Evolutionary conservation across 2,113 vertebrate species (phyloP).

Genomic region (Copsychus sechellarum): DNA sequence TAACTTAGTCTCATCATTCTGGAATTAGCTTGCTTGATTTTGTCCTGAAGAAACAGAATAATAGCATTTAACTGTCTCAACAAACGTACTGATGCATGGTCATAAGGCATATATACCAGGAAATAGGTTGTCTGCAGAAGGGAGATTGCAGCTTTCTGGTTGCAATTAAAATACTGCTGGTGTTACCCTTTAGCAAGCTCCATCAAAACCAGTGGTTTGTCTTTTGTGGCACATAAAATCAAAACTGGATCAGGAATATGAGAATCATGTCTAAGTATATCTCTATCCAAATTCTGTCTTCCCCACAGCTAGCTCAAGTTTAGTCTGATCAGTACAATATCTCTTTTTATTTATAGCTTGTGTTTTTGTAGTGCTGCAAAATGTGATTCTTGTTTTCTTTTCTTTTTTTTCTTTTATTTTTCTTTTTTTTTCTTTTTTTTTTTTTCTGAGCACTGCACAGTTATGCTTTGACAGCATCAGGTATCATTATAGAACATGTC

Average conservation of each 20-base stretch:
- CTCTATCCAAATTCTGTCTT: not conserved
- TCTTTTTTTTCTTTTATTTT: not conserved
- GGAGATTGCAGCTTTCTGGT: not conserved
- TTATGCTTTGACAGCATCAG: not conserved
- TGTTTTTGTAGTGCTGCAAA: not conserved
- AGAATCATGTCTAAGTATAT: not conserved
- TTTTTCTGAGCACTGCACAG: not conserved
- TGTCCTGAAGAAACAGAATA: not conserved
- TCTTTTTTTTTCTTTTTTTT: not conserved
- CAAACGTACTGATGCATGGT: not conserved
- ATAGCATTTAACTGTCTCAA: not conserved
- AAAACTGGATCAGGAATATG: not conserved
- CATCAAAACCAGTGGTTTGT: not conserved
- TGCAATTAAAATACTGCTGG: not conserved
- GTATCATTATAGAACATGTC: not conserved
- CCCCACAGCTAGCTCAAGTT: not conserved
- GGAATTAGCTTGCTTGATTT: not conserved
- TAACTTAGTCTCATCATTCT: not conserved
- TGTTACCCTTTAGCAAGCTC: not conserved
- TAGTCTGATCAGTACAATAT: not conserved
- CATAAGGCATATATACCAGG: not conserved
- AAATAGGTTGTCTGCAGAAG: not conserved
- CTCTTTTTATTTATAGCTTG: not conserved
- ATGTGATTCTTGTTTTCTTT: not conserved
- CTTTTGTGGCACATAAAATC: not conserved